Base-by-base conservation (phyloP, 2,888 invertebrate genomes). In the Drosophila anceps region DNA sequence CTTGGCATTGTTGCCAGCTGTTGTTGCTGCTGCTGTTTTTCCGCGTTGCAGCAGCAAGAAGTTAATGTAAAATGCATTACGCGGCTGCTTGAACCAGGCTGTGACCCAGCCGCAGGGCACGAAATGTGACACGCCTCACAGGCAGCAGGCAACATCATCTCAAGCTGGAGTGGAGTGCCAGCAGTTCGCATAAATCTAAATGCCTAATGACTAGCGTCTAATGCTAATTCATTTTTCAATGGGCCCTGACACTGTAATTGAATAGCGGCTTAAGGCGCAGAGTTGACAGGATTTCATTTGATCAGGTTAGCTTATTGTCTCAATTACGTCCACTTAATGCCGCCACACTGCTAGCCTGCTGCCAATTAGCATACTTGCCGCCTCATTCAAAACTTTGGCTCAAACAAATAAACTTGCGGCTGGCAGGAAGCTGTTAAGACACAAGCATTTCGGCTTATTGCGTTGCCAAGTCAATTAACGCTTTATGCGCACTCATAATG, bases 61-160 rank as follows among this genome's bases (percentile, higher is more conserved):
- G 86, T 85, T 86, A 86, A 86, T 86, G 86, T 73, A 85, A 83
- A 85, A 87, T 87, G 85, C 88, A 87, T 90, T 88, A 90, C 86
- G 75, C 77, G 74, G 55, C 81, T 74, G 79, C 90, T 86, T 90
- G 88, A 86, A 89, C 84, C 76, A 70, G 67, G 51, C 58, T 73
- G 73, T 71, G 76, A 75, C 75, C 76, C 73, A 76, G 88, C 76
- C 74, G 44, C 67, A 65, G 84, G 51, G 59, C 63, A 69, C 73
- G 90, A 73, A 82, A 82, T 73, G 51, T 75, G 79, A 82, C 64
- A 78, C 79, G 73, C 61, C 68, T 44, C 33, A 27, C 60, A 58
- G 72, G 53, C 65, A 27, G 60, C 51, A 20, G 54, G 37, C 31
- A 35, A 57, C 37, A 59, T 39, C 59, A 77, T 71, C 80, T 77